Evolutionary conservation across 2,888 invertebrate species (phyloP), one percentile per base, ranked within the genome.

Genomic region (Drosophila robusta): DNA sequence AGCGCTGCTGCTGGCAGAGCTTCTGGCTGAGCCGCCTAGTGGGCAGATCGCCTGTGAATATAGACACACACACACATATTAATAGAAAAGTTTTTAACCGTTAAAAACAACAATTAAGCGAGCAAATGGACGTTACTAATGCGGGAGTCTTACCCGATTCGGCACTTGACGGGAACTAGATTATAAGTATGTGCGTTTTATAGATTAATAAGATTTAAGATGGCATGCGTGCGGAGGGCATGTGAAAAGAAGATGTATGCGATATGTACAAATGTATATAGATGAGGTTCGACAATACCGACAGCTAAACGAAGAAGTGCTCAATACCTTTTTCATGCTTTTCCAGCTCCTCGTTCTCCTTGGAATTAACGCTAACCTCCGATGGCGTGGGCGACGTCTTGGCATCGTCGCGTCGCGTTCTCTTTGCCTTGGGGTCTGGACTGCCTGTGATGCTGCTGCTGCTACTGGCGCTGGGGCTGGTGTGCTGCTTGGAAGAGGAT

Each of bases 1-100:
- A 95, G 67, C 95, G 93, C 89, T 95, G 94, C 63, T 91, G 90
- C 56, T 88, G 90, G 42, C 76, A 81, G 29, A 86, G 57, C 64
- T 90, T 90, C 58, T 70, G 76, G 66, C 76, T 70, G 26, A 77
- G 69, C n/a, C 87, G 71, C 29, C 82, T 64, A 26, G 68, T 41
- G 18, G 78, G 60, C 57, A 71, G 24, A n/a, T 54, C 41, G n/a
- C 54, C 80, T 88, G 56, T 24, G 26, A 54, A 66, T 29, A 46
- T 5, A 8, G 9, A 29, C 9, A 24, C 14, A 65, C 41, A 50
- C 26, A 65, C 41, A 50, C 26, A 45, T n/a, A 29, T 5, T 0
- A n/a, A 26, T n/a, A 12, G 3, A 24, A 14, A 1, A 4, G 4
- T 24, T 34, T n/a, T 16, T 24, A 45, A 7, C 18, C 42, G 1